Evolutionary conservation across 2,113 vertebrate genomes (phyloP).

Genomic region (Pongo abelii): DNA sequence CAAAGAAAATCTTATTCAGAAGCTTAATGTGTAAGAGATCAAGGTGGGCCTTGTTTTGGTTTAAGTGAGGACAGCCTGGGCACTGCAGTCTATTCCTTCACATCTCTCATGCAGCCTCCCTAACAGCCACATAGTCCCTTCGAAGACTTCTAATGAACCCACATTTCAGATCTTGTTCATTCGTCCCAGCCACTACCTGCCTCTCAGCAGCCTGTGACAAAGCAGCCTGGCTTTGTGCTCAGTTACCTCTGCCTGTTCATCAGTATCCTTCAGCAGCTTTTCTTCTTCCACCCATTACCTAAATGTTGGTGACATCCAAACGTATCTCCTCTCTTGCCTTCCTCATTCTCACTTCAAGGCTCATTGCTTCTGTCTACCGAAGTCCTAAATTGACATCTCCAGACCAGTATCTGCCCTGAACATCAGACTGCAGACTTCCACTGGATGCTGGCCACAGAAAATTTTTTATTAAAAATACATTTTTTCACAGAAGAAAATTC

Average conservation of each 20-base stretch:
- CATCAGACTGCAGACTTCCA: neutral
- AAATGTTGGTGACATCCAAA: neutral
- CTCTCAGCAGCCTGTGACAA: neutral
- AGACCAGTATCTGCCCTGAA: neutral
- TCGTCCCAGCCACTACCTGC: neutral
- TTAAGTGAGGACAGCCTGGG: neutral
- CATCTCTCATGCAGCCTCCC: neutral
- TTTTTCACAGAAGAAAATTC: neutral
- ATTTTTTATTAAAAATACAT: neutral
- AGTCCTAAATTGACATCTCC: neutral
- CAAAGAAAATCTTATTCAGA: conserved; percentile 30
- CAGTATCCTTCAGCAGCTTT: neutral
- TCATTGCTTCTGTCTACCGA: neutral
- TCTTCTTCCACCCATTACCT: neutral
- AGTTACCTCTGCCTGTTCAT: neutral
- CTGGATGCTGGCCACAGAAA: neutral
- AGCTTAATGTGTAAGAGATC: neutral
- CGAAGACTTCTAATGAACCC: neutral
- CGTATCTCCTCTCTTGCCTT: neutral
- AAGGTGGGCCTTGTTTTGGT: neutral
- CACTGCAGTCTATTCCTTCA: neutral
- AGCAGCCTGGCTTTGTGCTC: neutral
- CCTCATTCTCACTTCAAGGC: neutral
- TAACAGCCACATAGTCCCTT: neutral
- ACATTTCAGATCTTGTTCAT: neutral